Percentiles rank a stretch among this genome's conserved stretches.
Evolutionary conservation across 2,888 invertebrate genomes (phyloP).

Genomic region (Pasiphila rectangulata): DNA sequence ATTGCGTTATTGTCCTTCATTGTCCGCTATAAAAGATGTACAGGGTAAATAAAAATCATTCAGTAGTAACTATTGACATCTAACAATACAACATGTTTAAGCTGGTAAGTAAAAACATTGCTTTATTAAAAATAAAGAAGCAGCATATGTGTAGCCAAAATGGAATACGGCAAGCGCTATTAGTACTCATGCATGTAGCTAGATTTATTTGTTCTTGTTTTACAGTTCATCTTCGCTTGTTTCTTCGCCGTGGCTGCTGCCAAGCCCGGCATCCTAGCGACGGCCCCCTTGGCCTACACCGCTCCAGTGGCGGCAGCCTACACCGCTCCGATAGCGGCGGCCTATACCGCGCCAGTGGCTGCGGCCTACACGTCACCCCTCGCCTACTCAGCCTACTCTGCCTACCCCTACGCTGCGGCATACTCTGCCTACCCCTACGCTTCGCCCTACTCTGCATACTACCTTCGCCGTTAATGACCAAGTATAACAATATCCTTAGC

Average conservation of each 20-base stretch:
- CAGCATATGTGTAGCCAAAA: too few species aligned
- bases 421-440: slow-evolving; percentile 45
- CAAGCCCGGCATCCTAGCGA: slow-evolving; percentile 54
- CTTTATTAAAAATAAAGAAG: too few species aligned
- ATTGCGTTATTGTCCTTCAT: too few species aligned
- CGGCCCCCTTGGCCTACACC: slow-evolving; percentile 47
- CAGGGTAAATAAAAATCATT: slow-evolving; percentile 33
- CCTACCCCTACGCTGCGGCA: slow-evolving; percentile 52
- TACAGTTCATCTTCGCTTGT: slow-evolving; percentile 67
- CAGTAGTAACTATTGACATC: slow-evolving; percentile 29
- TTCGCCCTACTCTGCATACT: slow-evolving; percentile 42
- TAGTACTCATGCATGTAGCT: too few species aligned
- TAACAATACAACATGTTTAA: slow-evolving; percentile 47
- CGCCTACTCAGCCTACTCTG: slow-evolving; percentile 47
- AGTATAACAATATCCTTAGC: neutral
- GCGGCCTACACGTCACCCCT: slow-evolving; percentile 50
- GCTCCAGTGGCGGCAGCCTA: slow-evolving; percentile 48
- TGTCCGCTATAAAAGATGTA: slow-evolving; percentile 27
- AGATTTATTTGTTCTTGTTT: slow-evolving; percentile 32
- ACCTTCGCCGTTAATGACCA: slow-evolving; percentile 37
- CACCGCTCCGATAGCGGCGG: slow-evolving; percentile 45
- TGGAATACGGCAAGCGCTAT: too few species aligned
- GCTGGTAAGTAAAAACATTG: slow-evolving; percentile 43
- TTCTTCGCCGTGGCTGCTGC: slow-evolving; percentile 72
- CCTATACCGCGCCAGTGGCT: slow-evolving; percentile 52